Evolutionary conservation across 2,113 vertebrate genomes (phyloP), one percentile per base, ranked within the genome.

Genomic region (Phyllopteryx taeniolatus): DNA sequence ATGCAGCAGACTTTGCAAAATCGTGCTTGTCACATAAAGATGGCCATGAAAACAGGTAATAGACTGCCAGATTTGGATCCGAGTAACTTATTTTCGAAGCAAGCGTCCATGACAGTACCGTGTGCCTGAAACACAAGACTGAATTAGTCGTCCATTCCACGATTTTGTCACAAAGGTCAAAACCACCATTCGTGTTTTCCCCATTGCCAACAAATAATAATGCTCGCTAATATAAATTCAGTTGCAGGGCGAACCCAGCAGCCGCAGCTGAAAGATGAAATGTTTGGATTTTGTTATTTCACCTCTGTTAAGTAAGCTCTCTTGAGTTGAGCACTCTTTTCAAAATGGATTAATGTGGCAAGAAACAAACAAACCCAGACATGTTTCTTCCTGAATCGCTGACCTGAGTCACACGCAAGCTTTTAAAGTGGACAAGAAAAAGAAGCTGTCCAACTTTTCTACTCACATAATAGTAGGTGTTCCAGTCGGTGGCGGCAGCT

Each of bases 401-500:
- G 14, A 43, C 19, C 11, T 11, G 54, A 57, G 9, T 57, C 54
- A 27, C 8, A 57, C 20, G 15, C 5, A 4, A 53, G 51, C 51
- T 53, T 53, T 20, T 19, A 56, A 8, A 15, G 3, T 53, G 14
- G 49, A 53, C 49, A 6, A 53, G 14, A 39, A 17, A 35, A 35
- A 60, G 31, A 17, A 35, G 57, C 22, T 59, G 57, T 13, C 19
- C 35, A 3, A 20, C 8, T 60, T 33, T 61, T 2, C 59, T 33
- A 47, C 93, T 93, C 80, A 94, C 93, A 15, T 93, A 94, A 81
- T 94, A 94, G 78, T 94, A 94, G 63, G 92, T 75, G 86, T 86
- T 94, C 93, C 93, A 94, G 86, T 93, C 92, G 0, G 88, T 74
- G 59, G 88, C 68, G 0, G 88, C 67, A 7, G 85, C 71, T 71